Evolutionary conservation across 1,140 invertebrate genomes (phyloP).

Genomic region (Drosophila tani): DNA sequence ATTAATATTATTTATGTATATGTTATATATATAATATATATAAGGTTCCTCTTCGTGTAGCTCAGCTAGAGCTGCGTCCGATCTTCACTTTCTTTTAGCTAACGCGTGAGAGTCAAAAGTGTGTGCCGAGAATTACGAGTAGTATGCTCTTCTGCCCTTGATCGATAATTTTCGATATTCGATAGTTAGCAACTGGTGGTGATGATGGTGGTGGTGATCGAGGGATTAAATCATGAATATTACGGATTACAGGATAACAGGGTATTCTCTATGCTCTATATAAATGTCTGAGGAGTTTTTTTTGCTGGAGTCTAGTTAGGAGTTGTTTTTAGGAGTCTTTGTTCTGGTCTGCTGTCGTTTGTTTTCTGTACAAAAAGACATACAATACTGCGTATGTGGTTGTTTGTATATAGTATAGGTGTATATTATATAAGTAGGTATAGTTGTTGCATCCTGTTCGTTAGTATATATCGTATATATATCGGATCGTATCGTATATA

Average conservation of each 20-base stretch:
- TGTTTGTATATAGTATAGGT: constrained; percentile 72
- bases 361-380: constrained; percentile 74
- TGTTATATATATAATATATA: constrained; percentile 60
- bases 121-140: constrained; percentile 63
- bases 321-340: constrained; percentile 73
- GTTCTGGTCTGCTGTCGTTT: constrained; percentile 47
- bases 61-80: constrained; percentile 39
- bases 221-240: constrained; percentile 9
- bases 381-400: constrained; percentile 79
- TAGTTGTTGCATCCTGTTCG: constrained; percentile 49
- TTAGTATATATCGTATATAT: constrained; percentile 27
- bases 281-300: constrained; percentile 35
- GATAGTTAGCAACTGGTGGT: constrained; percentile 51
- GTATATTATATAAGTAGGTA: constrained; percentile 63
- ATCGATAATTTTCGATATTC: constrained; percentile 21
- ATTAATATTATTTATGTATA: constrained; percentile 68
- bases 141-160: constrained; percentile 20
- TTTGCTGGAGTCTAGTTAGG: constrained; percentile 43
- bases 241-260: not conserved
- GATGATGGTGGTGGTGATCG: not conserved
- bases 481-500: constrained; percentile 34
- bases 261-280: constrained; percentile 17
- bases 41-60: constrained; percentile 45
- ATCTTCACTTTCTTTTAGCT: constrained; percentile 48
- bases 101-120: constrained; percentile 75